Conservation (phyloP, 2,797 vertebrate species). For the Propithecus perrieri region DNA sequence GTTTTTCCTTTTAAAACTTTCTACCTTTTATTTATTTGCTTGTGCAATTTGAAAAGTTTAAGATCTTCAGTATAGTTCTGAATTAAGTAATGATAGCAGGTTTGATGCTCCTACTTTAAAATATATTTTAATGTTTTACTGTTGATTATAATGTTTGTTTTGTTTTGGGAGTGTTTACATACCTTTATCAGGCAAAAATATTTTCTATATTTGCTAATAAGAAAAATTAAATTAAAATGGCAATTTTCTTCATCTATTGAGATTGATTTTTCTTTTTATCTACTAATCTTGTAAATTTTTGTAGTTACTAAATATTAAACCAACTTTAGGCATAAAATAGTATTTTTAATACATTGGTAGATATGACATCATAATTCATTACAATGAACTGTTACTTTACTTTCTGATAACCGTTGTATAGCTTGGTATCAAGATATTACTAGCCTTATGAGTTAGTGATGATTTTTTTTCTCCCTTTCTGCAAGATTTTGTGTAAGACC, state of each 20-base stretch:
- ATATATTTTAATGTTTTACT: not conserved
- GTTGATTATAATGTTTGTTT: not conserved
- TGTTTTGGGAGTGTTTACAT: not conserved
- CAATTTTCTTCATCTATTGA: not conserved
- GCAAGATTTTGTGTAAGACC: not conserved
- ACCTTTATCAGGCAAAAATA: not conserved
- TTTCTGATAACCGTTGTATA: not conserved
- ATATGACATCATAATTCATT: not conserved
- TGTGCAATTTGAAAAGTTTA: not conserved
- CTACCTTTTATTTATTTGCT: not conserved
- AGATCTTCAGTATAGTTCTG: not conserved
- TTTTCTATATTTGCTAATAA: slow-evolving; percentile 10
- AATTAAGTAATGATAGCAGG: not conserved
- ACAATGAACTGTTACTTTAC: not conserved
- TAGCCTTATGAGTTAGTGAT: not conserved
- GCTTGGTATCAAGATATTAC: not conserved
- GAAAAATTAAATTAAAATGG: not conserved
- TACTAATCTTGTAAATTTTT: not conserved
- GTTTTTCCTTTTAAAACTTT: not conserved
- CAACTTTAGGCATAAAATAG: not conserved
- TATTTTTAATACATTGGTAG: not conserved
- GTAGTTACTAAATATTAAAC: not conserved
- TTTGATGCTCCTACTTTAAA: not conserved
- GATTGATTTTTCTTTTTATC: not conserved
- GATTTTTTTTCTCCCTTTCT: not conserved